A percentile compares a stretch with the other conserved stretches of the same genome.
These are phyloP conservation scores for Cygnus buccinator DNA, from an alignment of 2,113 vertebrate species.

Conservation along the genomic window DNA sequence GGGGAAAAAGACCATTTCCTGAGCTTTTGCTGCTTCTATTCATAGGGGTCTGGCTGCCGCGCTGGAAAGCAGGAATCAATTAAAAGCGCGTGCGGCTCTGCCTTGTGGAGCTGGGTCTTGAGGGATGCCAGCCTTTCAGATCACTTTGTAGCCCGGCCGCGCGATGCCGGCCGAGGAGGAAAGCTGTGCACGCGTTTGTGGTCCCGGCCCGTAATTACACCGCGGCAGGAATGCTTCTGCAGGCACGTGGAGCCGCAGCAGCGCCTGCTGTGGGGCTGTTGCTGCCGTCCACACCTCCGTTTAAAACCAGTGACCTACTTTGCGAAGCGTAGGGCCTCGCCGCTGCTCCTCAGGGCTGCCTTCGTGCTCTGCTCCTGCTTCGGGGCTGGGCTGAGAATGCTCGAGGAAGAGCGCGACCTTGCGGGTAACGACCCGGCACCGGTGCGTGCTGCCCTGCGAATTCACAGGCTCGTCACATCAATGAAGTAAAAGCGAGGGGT, in stretches of 20 bases:
- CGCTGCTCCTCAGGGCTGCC: neutral
- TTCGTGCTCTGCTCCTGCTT: rapidly evolving
- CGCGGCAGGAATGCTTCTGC: neutral
- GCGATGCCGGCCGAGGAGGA: neutral
- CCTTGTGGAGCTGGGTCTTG: neutral
- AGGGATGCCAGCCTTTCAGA: neutral
- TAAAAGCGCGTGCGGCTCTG: neutral
- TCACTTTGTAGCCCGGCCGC: neutral
- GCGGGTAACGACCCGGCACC: neutral
- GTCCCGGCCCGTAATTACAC: neutral
- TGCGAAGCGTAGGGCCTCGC: neutral
- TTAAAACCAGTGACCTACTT: constrained; percentile 1
- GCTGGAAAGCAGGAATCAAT: neutral
- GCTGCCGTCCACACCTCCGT: neutral
- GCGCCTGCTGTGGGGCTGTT: neutral
- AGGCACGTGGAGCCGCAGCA: neutral
- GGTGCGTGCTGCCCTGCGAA: neutral
- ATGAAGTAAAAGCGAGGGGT: neutral
- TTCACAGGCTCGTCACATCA: neutral
- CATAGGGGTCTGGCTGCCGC: neutral
- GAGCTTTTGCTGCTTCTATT: neutral
- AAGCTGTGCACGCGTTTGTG: neutral
- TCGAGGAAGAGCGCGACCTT: neutral
- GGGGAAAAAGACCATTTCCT: neutral
- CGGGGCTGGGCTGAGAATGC: neutral